Base-by-base conservation (phyloP, 2,797 vertebrate species). In the Gallinago nigripennis region DNA sequence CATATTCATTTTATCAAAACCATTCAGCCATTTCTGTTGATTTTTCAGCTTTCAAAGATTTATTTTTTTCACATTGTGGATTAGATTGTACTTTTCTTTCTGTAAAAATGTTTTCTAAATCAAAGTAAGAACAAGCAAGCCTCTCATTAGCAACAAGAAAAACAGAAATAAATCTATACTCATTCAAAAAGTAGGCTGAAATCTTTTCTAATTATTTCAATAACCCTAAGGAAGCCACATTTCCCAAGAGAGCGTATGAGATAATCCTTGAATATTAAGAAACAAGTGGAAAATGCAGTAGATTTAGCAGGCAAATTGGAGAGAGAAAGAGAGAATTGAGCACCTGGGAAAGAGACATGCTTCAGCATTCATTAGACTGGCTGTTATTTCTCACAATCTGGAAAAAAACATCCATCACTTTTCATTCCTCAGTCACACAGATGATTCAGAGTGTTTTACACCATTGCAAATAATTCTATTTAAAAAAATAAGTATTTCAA, bases 261-360 rank as follows among this genome's bases (percentile, higher is more conserved):
- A 96, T 92, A 94, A 96, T 92, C 85, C 82, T 86, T 92, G 90
- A 89, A 88, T 91, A 87, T 94, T 91, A 96, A 84, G 72, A 90
- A 93, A 94, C 0, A 0, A 50, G 64, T 3, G 20, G 86, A 95
- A 97, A 96, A 92, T 51, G 70, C 60, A 94, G 51, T 71, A 94
- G 69, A 92, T 90, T 91, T 88, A 93, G 63, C 33, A 60, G 60
- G 64, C 76, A 92, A 86, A 92, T 69, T 94, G 80, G 77, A 93
- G 90, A 83, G 46, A 73, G 66, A 76, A 75, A 77, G 56, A 75
- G 57, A 54, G 30, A 30, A 85, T 6, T 68, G 76, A 84, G 64
- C 79, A 92, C 85, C 90, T 93, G 75, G 76, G 58, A 86, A 91
- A 84, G 71, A 83, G 30, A 50, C 46, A 68, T 30, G n/a, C 56